Base-by-base conservation (phyloP, 2,888 invertebrate species). In the Andrena camellia region DNA sequence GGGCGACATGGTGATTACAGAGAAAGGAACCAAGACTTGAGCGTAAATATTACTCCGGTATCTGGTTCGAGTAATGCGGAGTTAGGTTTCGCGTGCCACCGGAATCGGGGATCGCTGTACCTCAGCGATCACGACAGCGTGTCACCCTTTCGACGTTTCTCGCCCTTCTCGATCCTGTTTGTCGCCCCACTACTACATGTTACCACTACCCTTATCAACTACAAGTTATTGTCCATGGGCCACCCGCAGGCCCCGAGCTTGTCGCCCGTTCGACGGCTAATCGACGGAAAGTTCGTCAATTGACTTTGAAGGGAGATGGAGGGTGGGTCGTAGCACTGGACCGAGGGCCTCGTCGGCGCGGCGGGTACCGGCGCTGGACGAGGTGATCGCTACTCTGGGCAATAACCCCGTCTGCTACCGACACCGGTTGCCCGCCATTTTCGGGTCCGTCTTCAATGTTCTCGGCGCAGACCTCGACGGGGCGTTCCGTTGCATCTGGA, bases 371-470 rank as follows among this genome's bases (percentile, higher is more conserved):
- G 66, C 59, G 72, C 72, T 77, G 63, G 71, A 68, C 66, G 83
- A 77, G 79, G 72, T 42, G 68, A 42, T 66, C 13, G 72, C 68
- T 88, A 73, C 69, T 81, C 64, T 35, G 66, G 72, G 73, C 59
- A 79, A 82, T 86, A 88, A 89, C 91, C 89, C 92, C 92, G 90
- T 94, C 94, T 94, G 94, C 94, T 94, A 94, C 94, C 94, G 94
- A 92, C 92, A 94, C 93, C 91, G 92, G 84, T 91, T 88, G 59
- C 91, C 91, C 88, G 92, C 90, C 93, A 93, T 92, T 87, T 91
- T 90, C 76, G 88, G 89, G 79, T 90, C 89, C 88, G 87, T 93
- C 84, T 86, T 90, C 81, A 88, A 74, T 75, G 86, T 80, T 83
- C 83, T 89, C 74, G 84, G 73, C 26, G 80, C 52, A 17, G 81